Conservation (phyloP, 1,140 invertebrate species). For the Orussus abietinus region DNA sequence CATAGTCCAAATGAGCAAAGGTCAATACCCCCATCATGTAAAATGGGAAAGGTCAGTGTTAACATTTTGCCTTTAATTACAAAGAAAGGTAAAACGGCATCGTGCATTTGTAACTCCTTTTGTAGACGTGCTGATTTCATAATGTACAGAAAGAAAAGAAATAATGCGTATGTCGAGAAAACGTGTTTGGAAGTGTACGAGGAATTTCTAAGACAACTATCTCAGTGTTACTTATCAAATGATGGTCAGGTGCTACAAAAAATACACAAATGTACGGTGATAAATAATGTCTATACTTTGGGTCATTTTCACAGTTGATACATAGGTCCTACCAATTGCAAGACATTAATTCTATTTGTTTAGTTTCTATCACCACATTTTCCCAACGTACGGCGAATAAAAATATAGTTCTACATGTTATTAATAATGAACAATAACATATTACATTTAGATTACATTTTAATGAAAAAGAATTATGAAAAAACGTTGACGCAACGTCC, state of each 20-base stretch:
- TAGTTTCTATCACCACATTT: conserved; percentile 11
- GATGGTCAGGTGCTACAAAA: neutral
- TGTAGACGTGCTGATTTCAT: conserved; percentile 6
- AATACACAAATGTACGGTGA: conserved; percentile 2
- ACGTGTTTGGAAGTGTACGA: neutral
- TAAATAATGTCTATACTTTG: conserved; percentile 1
- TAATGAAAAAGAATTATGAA: too few species aligned
- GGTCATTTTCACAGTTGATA: conserved; percentile 12
- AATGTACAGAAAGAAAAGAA: too few species aligned
- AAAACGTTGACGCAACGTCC: too few species aligned
- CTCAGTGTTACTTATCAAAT: neutral
- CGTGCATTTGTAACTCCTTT: conserved; percentile 3
- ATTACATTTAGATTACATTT: conserved; percentile 2
- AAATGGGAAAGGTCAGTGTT: conserved; percentile 5
- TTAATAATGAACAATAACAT: conserved; percentile 1
- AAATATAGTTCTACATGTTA: neutral
- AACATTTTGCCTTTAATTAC: conserved; percentile 11
- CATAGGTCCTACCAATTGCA: conserved; percentile 1
- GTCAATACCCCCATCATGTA: too few species aligned
- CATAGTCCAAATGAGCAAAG: too few species aligned
- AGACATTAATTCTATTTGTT: conserved; percentile 4
- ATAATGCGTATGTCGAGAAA: too few species aligned
- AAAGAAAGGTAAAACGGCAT: neutral
- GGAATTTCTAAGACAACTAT: conserved; percentile 1
- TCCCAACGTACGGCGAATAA: neutral